Evolutionary conservation across 2,888 invertebrate species (phyloP).

Genomic region (Cheilosia urbana): DNA sequence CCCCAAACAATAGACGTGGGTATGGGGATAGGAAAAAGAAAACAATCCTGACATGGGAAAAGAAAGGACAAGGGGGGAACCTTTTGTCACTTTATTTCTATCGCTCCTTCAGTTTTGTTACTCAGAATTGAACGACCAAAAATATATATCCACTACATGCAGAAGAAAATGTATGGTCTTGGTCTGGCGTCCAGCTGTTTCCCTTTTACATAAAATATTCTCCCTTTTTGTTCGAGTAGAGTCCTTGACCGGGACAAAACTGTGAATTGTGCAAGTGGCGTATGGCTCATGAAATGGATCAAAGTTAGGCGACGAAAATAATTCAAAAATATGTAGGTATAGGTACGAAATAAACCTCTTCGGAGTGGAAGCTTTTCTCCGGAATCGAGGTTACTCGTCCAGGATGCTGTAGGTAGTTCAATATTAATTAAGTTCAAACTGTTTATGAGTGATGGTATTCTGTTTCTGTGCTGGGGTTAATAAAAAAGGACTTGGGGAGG

Average conservation of each 20-base stretch:
- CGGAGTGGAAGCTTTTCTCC: neutral
- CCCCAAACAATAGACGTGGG: conserved; percentile 35
- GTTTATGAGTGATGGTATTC: neutral
- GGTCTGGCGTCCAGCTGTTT: conserved; percentile 59
- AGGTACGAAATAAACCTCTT: neutral
- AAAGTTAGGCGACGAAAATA: conserved; percentile 1
- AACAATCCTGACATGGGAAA: conserved; percentile 17
- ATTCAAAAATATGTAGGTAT: neutral
- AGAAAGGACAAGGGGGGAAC: conserved; percentile 3
- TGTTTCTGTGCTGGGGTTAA: too few species aligned
- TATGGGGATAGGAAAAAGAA: neutral
- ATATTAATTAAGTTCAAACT: conserved; percentile 7
- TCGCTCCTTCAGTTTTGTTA: conserved; percentile 6
- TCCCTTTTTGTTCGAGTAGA: conserved; percentile 16
- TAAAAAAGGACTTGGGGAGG: too few species aligned
- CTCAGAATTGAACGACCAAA: conserved; percentile 9
- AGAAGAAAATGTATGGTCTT: conserved; percentile 40
- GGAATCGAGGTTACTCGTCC: conserved; percentile 5
- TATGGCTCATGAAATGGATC: conserved; percentile 7
- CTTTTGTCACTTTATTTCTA: conserved; percentile 46
- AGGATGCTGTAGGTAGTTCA: conserved; percentile 18
- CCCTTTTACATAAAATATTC: conserved; percentile 54
- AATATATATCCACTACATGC: neutral
- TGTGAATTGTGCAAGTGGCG: neutral
- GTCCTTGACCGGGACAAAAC: conserved; percentile 54